Conservation (phyloP, 2,113 vertebrate genomes). For the Megaceryle maxima region DNA sequence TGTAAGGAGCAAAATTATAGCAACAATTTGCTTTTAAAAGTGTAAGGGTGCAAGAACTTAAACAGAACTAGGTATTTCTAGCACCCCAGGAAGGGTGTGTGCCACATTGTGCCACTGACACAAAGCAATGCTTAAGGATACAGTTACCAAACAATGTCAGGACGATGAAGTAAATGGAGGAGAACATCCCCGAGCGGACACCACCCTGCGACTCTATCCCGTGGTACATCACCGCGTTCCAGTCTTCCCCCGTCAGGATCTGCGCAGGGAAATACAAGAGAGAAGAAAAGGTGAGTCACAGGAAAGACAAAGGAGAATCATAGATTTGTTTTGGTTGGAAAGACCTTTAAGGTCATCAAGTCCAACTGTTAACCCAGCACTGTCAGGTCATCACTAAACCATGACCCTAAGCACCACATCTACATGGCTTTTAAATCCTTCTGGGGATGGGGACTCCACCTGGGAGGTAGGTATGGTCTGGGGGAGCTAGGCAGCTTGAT, state of each 20-base stretch:
- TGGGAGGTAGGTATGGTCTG: background rate
- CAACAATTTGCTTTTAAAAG: background rate
- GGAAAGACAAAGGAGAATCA: background rate
- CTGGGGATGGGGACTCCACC: background rate
- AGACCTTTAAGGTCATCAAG: background rate
- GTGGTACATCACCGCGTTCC: conserved; percentile 97
- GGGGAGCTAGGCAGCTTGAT: background rate
- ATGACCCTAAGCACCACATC: background rate
- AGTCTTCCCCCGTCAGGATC: conserved; percentile 96
- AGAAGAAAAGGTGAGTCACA: background rate
- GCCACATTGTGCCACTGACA: background rate
- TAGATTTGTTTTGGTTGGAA: background rate
- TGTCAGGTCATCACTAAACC: background rate
- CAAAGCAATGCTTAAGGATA: conserved; percentile 82
- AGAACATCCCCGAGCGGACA: conserved; percentile 92
- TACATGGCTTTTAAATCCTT: background rate
- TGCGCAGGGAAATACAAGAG: background rate
- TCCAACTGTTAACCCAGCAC: background rate
- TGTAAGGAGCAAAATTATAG: background rate
- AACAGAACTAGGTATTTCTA: background rate
- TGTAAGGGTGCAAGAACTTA: background rate
- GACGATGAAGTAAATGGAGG: conserved; percentile 94
- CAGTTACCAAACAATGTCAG: conserved; percentile 96
- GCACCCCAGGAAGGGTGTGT: no score
- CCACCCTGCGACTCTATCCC: conserved; percentile 94